Conservation (phyloP, 2,888 invertebrate species). For the Stenoptilia bipunctidactyla region DNA sequence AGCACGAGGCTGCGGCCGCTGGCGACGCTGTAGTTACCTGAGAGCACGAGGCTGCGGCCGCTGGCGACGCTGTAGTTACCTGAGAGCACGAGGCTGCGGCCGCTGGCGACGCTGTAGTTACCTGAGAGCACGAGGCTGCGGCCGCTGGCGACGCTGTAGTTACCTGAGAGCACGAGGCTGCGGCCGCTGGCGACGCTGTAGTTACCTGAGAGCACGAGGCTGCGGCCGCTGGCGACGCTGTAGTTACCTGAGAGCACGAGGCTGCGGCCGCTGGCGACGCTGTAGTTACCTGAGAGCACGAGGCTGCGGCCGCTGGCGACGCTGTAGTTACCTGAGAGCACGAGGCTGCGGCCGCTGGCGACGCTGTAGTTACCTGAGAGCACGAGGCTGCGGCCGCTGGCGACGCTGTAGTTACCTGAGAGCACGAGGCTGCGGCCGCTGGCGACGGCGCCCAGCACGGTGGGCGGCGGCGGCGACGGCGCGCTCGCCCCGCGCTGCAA, state of each 20-base stretch:
- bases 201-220: background rate
- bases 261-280: background rate
- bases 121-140: background rate
- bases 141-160: background rate
- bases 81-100: background rate
- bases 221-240: background rate
- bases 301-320: background rate
- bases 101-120: background rate
- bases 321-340: background rate
- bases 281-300: too few species aligned
- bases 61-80: background rate
- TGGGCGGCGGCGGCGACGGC: background rate
- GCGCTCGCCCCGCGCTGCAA: background rate
- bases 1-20: background rate
- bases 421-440: slow-evolving; percentile 73
- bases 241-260: background rate
- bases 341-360: background rate
- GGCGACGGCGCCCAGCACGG: slow-evolving; percentile 76
- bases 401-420: background rate
- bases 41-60: background rate
- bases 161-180: background rate
- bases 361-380: background rate
- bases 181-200: background rate
- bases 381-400: background rate
- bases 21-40: too few species aligned